Conservation (phyloP, 2,113 vertebrate genomes). For the Arizona elegans region DNA sequence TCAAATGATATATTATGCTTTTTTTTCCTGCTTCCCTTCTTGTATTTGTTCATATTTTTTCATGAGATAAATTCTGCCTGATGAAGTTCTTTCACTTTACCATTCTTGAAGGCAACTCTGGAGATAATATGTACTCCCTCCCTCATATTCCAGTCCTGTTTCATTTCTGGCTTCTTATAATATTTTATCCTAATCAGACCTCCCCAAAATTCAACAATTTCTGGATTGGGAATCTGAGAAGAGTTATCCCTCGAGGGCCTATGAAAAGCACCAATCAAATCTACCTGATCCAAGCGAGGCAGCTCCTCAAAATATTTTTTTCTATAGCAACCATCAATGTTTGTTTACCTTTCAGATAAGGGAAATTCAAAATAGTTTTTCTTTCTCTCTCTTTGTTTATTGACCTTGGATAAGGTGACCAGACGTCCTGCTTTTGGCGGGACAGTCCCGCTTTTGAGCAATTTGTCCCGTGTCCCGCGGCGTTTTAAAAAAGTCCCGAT, state of each 20-base stretch:
- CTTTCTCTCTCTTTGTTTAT: neutral
- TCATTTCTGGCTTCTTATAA: neutral
- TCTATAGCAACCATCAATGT: neutral
- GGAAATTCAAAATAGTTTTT: neutral
- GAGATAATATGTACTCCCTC: neutral
- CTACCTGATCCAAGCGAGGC: neutral
- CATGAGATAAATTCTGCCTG: neutral
- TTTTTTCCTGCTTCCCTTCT: no score
- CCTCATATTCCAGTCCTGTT: neutral
- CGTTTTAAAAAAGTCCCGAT: no score
- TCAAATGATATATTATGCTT: no score
- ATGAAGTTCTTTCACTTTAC: neutral
- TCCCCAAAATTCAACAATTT: neutral
- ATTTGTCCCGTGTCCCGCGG: no score
- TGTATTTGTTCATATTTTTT: neutral
- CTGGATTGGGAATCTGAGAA: neutral
- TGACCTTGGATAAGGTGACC: neutral
- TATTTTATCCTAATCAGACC: neutral
- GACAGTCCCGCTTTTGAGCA: no score
- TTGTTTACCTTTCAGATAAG: neutral
- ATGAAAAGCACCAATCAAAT: neutral
- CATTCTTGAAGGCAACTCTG: neutral
- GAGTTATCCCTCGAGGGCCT: neutral
- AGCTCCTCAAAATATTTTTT: neutral
- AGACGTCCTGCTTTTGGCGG: no score